phyloP scores from a whole-genome alignment of 2,797 vertebrate genomes.

The Acestrorhynchus altus region DNA sequence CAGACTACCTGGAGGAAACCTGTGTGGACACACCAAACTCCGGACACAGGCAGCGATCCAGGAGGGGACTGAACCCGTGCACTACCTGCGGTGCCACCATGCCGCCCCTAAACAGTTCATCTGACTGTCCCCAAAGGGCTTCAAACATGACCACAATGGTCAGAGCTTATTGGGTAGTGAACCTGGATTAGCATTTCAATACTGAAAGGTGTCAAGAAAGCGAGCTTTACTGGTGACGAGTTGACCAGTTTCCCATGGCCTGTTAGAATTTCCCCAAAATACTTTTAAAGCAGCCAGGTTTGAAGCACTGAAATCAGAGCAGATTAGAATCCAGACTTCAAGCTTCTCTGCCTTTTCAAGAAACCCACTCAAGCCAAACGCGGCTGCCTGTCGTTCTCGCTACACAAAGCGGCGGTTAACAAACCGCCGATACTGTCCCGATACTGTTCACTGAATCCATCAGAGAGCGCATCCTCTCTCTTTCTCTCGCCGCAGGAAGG shows the following conservation, averaged over 20 bases:
- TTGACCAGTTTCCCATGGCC: not conserved
- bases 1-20: too few relatives aligned
- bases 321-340: not conserved
- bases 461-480: not conserved
- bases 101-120: not conserved
- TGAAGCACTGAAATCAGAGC: not conserved
- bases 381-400: not conserved
- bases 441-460: not conserved
- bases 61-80: too few relatives aligned
- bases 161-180: too few relatives aligned
- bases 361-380: conserved; percentile 6
- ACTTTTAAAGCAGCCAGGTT: not conserved
- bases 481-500: not conserved
- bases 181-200: too few relatives aligned
- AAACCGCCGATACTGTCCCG: not conserved
- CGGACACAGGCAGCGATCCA: too few relatives aligned
- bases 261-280: not conserved
- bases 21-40: too few relatives aligned
- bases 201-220: too few relatives aligned
- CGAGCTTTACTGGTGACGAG: too few relatives aligned
- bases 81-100: too few relatives aligned
- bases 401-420: not conserved
- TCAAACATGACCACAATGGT: not conserved
- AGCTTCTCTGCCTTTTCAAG: not conserved
- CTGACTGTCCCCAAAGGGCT: too few relatives aligned